These are phyloP conservation scores for Eristalinus sepulchralis DNA, from an alignment of 2,888 invertebrate species.

Conservation along the genomic window DNA sequence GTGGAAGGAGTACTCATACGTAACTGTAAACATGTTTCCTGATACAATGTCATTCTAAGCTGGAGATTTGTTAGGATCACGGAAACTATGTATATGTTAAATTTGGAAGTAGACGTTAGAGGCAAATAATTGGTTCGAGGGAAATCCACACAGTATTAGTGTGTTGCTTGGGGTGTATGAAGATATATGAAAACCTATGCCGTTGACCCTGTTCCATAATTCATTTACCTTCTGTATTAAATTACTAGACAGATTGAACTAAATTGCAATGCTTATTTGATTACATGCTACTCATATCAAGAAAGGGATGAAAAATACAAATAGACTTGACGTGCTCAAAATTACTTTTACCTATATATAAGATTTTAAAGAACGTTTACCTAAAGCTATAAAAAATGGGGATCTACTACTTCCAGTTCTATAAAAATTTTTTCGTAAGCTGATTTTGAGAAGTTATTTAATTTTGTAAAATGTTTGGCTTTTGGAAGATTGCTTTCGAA, in stretches of 20 bases:
- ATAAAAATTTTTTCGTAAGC: too few species aligned
- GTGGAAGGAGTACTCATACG: background rate
- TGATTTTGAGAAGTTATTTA: too few species aligned
- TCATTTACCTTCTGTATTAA: background rate
- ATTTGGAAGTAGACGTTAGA: background rate
- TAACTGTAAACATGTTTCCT: background rate
- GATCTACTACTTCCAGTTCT: too few species aligned
- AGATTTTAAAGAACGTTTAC: too few species aligned
- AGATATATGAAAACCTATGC: background rate
- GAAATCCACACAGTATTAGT: background rate
- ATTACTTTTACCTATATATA: too few species aligned
- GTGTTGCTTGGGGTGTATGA: background rate
- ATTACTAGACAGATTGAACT: background rate
- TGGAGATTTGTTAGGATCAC: background rate
- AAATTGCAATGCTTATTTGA: background rate
- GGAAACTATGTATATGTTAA: background rate
- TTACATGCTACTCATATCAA: background rate
- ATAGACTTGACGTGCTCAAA: too few species aligned
- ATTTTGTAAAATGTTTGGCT: too few species aligned
- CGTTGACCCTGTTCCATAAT: background rate
- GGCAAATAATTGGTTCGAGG: background rate
- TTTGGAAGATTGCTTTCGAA: too few species aligned
- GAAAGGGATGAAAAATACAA: too few species aligned
- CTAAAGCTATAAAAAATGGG: too few species aligned
- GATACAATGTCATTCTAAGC: background rate